Base-by-base conservation (phyloP, 1,140 invertebrate species). In the Saccostrea echinata region DNA sequence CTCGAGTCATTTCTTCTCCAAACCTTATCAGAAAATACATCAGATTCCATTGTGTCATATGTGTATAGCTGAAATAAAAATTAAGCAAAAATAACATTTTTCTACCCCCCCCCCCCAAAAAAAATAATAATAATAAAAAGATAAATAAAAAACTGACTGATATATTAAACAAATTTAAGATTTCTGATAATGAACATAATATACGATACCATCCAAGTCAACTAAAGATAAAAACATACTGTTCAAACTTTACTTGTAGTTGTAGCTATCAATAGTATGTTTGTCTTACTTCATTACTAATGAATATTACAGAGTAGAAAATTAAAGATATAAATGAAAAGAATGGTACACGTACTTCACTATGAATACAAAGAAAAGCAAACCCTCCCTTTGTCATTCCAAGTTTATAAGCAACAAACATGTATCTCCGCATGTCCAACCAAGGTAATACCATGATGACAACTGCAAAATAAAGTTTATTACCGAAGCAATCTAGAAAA, bases 371-470 rank as follows among this genome's bases (percentile, higher is more conserved):
- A 9, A 98, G 95, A 93, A 98, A 98, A 0, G 97, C 97, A 96
- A 97, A 98, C 86, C 98, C 97, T 35, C 98, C 98, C 55, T 96
- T 96, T 18, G 97, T 98, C 97, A 98, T 98, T 30, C 97, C 97
- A 27, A 98, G 95, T 43, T 96, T 95, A 92, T 98, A 97, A 0
- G 98, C 98, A 0, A 97, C 97, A 61, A 99, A 93, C 96, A 99
- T 97, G 93, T 98, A 98, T 94, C 97, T 97, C 16, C 98, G 96
- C 13, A 98, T 97, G 93, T 88, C 96, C 95, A 13, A 51, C 92
- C 97, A 97, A 1, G 97, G 96, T 0, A 98, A 97, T 80, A 97
- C 97, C 71, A 98, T 95, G 85, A 98, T 97, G 8, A 98, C 96
- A 80, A 98, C 98, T 98, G 92, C 81, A 95, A 89, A 84, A 61